Evolutionary conservation across 2,888 invertebrate genomes (phyloP), one percentile per base, ranked within the genome.

Genomic region (Leucoptera coffeella): DNA sequence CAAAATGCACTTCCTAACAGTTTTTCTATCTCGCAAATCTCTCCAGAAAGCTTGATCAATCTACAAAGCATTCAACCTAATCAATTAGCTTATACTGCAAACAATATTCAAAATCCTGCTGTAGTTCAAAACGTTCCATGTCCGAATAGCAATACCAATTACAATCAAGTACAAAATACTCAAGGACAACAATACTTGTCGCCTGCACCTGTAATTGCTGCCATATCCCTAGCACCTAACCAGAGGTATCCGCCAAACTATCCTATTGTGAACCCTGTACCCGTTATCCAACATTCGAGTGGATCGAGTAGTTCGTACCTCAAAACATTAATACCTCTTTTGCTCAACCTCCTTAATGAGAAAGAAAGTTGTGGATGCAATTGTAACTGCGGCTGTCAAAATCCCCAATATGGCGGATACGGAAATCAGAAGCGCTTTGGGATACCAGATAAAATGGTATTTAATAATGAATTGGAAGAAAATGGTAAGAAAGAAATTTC

Each of bases 311-410:
- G 35, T 2, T 46, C 50, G 2, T 51, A 34, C 34, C 41, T 60
- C 14, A 60, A 60, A 38, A 29, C 47, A 12, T 34, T 67, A 13
- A 39, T 65, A 2, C 64, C 67, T 2, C 37, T 65, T n/a, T 43
- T 67, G 33, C 36, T 64, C 8, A 51, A 53, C 32, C 36, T 65
- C 23, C 26, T 67, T 13, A 54, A 50, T 33, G 65, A 67, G 15
- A 54, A 43, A 30, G 47, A 40, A 30, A 31, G 30, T 2, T 53
- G 54, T 30, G 40, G 40, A 1, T 43, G 45, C 24, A 33, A 32
- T 17, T 30, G 32, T 3, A 25, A 23, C 4, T 43, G 41, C 28
- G 3, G 11, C 14, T 15, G 15, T 8, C 9, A 17, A 12, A 28
- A 24, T 30, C 28, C 26, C 23, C 38, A 48, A 23, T 54, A 47